Evolutionary conservation across 2,113 vertebrate genomes (phyloP).

Genomic region (Rhinogobius similis): DNA sequence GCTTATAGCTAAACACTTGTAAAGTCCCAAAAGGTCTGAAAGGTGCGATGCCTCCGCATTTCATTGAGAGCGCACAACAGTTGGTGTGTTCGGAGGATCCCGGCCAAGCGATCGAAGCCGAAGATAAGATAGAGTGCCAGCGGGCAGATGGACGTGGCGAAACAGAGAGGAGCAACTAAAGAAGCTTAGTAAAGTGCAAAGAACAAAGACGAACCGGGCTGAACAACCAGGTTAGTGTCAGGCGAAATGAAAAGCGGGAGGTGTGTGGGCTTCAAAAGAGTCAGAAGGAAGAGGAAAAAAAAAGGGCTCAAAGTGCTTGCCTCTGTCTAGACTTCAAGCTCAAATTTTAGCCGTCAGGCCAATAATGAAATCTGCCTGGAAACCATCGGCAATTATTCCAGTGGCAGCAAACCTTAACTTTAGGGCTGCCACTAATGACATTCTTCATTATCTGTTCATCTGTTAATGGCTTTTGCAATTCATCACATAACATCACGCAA

Average conservation of each 20-base stretch:
- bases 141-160: slow-evolving; percentile 68
- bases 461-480: neutral
- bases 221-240: slow-evolving; percentile 65
- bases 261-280: slow-evolving; percentile 25
- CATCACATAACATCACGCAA: neutral
- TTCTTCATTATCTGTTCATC: slow-evolving; percentile 17
- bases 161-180: slow-evolving; percentile 61
- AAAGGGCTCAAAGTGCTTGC: slow-evolving; percentile 16
- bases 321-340: slow-evolving; percentile 3
- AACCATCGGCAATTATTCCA: slow-evolving; percentile 6
- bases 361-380: slow-evolving; percentile 26
- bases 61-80: slow-evolving; percentile 56
- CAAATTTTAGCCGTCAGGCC: slow-evolving; percentile 13
- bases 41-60: slow-evolving; percentile 50
- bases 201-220: slow-evolving; percentile 56
- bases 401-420: slow-evolving; percentile 6
- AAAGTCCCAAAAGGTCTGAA: slow-evolving; percentile 25
- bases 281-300: neutral
- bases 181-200: slow-evolving; percentile 52
- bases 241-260: slow-evolving; percentile 30
- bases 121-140: slow-evolving; percentile 66
- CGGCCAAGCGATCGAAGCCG: slow-evolving; percentile 67
- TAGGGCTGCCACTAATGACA: slow-evolving; percentile 7
- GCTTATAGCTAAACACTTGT: slow-evolving; percentile 33
- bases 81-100: slow-evolving; percentile 61